Evolutionary conservation across 53 echinoderm and acorn worm species (phyloP).

Genomic region (Paelopatides confundens): DNA sequence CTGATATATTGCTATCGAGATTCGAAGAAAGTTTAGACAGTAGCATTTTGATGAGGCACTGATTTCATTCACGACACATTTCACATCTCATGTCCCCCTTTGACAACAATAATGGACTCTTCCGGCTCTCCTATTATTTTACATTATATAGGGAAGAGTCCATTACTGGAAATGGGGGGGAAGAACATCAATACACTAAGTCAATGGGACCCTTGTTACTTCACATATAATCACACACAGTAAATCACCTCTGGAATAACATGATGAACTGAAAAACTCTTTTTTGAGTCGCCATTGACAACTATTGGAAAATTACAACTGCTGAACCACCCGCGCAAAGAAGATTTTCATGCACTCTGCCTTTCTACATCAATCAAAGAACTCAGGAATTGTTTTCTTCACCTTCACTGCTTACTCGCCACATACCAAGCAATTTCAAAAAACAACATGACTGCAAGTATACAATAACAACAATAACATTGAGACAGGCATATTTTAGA

Average conservation of each 20-base stretch:
- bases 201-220: constrained; percentile 52
- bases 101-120: constrained; percentile 41
- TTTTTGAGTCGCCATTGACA: constrained; percentile 23
- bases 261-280: constrained; percentile 54
- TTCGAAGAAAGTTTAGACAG: constrained; percentile 55
- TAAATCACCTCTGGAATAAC: constrained; percentile 55
- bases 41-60: constrained; percentile 54
- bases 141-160: constrained; percentile 52
- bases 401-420: neutral
- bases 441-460: constrained; percentile 23
- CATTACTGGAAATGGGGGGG: constrained; percentile 40
- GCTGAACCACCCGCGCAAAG: constrained; percentile 30
- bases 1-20: constrained; percentile 51
- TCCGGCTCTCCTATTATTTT: constrained; percentile 52
- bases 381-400: constrained; percentile 34
- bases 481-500: neutral
- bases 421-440: neutral
- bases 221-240: constrained; percentile 52
- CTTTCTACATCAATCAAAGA: constrained; percentile 44
- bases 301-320: constrained; percentile 48
- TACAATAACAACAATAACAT: constrained; percentile 26
- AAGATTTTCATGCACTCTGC: constrained; percentile 41
- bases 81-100: constrained; percentile 56
- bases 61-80: constrained; percentile 54
- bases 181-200: constrained; percentile 52